Percentiles rank a stretch among this genome's conserved stretches.
Evolutionary conservation across 2,113 vertebrate genomes (phyloP).

Genomic region (Gallinago undulata): DNA sequence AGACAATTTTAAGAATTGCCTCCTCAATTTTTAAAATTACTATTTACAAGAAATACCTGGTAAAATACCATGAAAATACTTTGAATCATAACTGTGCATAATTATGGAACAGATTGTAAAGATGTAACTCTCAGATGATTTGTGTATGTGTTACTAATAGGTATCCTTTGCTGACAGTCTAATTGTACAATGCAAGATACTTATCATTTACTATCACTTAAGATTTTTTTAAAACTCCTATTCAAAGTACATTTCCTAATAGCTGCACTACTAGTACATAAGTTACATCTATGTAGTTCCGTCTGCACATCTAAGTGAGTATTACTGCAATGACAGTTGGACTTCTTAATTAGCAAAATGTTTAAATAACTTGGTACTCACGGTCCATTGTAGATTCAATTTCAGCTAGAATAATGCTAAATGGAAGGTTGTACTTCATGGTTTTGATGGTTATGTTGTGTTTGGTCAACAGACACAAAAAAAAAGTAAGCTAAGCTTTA

Average conservation of each 20-base stretch:
- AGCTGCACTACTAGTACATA: neutral
- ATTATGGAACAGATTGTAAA: neutral
- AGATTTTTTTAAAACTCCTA: neutral
- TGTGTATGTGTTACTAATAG: neutral
- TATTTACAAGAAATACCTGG: constrained; percentile 12
- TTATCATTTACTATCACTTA: neutral
- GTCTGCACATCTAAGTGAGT: neutral
- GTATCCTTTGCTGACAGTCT: constrained; percentile 16
- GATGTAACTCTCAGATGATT: neutral
- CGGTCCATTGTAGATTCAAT: neutral
- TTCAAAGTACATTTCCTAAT: neutral
- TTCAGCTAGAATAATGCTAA: neutral
- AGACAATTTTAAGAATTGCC: neutral
- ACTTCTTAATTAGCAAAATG: neutral
- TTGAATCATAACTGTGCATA: constrained; percentile 7
- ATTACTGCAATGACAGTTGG: neutral
- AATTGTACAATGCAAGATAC: neutral
- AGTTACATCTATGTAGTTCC: neutral
- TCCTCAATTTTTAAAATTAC: constrained; percentile 5
- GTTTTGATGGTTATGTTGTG: neutral
- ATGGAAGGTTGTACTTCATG: neutral
- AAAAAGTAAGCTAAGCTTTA: neutral
- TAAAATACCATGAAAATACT: constrained; percentile 31
- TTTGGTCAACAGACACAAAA: neutral
- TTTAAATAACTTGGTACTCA: neutral